Conservation (phyloP, 2,113 vertebrate genomes). For the Nicator chloris region DNA sequence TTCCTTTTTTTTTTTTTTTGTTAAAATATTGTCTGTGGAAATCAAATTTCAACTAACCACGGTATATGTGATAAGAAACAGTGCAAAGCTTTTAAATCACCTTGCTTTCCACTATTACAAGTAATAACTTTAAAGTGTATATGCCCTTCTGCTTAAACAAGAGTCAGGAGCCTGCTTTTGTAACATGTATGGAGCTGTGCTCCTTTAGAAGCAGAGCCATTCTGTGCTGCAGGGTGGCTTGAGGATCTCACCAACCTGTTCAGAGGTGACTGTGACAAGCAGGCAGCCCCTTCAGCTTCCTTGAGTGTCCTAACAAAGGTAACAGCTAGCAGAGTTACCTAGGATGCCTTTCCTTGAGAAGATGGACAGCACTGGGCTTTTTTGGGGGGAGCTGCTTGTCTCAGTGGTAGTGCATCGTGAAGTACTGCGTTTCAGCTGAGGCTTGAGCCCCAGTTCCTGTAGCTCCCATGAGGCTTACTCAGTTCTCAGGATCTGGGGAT, state of each 20-base stretch:
- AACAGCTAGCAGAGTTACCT: background rate
- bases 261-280: background rate
- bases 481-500: background rate
- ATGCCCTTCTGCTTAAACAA: background rate
- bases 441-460: background rate
- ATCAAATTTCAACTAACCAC: background rate
- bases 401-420: accelerated
- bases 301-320: background rate
- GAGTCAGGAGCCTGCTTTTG: background rate
- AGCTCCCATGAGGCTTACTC: background rate
- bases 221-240: background rate
- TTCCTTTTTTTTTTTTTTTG: background rate
- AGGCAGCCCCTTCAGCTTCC: background rate
- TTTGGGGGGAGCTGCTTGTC: background rate
- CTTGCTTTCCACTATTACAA: slow-evolving; percentile 1
- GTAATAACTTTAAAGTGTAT: background rate
- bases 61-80: slow-evolving; percentile 1
- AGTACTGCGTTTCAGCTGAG: background rate
- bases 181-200: background rate
- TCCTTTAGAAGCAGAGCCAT: background rate
- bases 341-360: background rate
- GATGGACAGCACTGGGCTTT: background rate
- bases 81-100: slow-evolving; percentile 5
- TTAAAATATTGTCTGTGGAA: background rate
- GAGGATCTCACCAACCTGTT: background rate